These are phyloP conservation scores for Danio choprae DNA, from an alignment of 2,797 vertebrate genomes.

Conservation along the genomic window DNA sequence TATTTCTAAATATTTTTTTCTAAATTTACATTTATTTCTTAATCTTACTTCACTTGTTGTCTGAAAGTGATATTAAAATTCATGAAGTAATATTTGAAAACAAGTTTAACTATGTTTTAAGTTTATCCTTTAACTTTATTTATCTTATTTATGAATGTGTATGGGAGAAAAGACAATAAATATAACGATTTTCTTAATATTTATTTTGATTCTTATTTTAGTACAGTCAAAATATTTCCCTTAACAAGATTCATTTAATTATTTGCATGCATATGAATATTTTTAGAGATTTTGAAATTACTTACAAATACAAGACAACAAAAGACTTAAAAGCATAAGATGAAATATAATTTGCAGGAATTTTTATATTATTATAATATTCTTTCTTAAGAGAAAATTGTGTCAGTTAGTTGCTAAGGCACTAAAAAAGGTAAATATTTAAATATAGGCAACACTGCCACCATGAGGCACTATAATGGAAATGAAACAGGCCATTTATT, in stretches of 20 bases:
- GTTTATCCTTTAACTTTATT: no score
- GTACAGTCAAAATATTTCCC: no score
- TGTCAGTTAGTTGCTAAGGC: not conserved
- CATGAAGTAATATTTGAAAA: not conserved
- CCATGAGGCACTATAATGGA: not conserved
- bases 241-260: no score
- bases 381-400: not conserved
- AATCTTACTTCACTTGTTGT: not conserved
- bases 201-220: no score
- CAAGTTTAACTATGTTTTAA: not conserved
- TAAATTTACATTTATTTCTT: not conserved
- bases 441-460: constrained; percentile 17
- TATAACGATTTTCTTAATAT: no score
- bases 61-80: not conserved
- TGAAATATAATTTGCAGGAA: not conserved
- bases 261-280: no score
- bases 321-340: not conserved
- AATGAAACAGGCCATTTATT: not conserved
- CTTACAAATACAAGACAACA: not conserved
- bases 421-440: not conserved
- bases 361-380: not conserved
- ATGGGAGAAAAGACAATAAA: no score
- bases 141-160: not conserved
- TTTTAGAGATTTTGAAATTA: no score
- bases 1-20: no score